Evolutionary conservation across 53 echinoderm and acorn worm species (phyloP).

Genomic region (Mesocentrotus franciscanus): DNA sequence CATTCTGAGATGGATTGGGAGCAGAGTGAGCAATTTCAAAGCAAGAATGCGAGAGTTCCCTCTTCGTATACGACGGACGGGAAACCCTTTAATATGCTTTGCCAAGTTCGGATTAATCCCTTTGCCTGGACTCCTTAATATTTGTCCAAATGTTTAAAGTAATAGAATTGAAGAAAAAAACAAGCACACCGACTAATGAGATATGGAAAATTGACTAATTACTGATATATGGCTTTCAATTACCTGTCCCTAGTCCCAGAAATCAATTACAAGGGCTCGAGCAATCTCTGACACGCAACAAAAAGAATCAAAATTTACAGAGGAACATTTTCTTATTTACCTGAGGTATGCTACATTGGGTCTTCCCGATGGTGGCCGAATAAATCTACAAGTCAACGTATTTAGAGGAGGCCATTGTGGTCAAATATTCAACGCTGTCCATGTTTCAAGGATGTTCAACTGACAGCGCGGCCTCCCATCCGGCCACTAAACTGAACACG

Average conservation of each 20-base stretch:
- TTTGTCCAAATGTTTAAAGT: too few species aligned
- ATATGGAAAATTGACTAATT: too few species aligned
- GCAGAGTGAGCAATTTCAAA: neutral
- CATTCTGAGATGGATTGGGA: slow-evolving; percentile 1
- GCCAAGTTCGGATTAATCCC: neutral
- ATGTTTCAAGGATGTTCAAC: neutral
- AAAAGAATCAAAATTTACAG: too few species aligned
- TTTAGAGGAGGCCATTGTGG: neutral
- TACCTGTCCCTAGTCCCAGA: too few species aligned
- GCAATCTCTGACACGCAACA: too few species aligned
- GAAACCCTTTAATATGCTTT: neutral
- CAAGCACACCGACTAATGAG: too few species aligned
- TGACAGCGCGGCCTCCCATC: neutral
- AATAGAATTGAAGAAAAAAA: too few species aligned
- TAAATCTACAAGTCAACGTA: neutral
- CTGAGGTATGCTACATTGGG: too few species aligned
- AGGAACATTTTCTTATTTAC: too few species aligned
- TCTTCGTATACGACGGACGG: neutral
- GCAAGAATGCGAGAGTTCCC: neutral
- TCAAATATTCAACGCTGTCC: slow-evolving; percentile 12
- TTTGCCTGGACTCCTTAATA: too few species aligned
- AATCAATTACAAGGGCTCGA: too few species aligned
- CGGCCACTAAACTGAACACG: slow-evolving; percentile 29
- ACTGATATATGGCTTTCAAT: too few species aligned
- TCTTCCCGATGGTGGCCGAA: neutral